These are phyloP conservation scores for Spodoptera littoralis DNA, from an alignment of 2,888 invertebrate species.

Conservation along the genomic window DNA sequence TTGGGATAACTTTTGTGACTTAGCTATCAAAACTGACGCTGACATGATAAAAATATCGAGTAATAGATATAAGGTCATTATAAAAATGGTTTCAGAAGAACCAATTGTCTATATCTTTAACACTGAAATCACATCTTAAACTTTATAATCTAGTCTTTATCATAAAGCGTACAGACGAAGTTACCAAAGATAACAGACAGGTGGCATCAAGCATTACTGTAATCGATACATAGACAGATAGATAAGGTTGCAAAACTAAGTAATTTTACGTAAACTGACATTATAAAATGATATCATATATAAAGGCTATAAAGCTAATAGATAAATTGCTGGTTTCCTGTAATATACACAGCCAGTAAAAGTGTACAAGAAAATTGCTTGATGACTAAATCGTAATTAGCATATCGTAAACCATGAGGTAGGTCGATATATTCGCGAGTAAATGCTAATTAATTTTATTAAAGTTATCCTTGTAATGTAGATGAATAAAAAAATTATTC, in stretches of 20 bases:
- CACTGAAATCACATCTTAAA: no score
- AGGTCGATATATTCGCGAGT: background rate
- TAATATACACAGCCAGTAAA: slow-evolving; percentile 27
- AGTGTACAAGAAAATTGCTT: slow-evolving; percentile 34
- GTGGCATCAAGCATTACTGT: slow-evolving; percentile 4
- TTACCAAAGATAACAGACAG: slow-evolving; percentile 4
- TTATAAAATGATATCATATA: slow-evolving; percentile 31
- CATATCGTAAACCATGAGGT: slow-evolving; percentile 3
- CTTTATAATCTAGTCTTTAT: no score
- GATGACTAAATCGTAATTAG: slow-evolving; percentile 24
- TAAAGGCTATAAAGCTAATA: slow-evolving; percentile 16
- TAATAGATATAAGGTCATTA: no score
- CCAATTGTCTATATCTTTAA: no score
- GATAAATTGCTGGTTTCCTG: slow-evolving; percentile 45
- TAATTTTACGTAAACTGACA: slow-evolving; percentile 32
- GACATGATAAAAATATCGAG: no score
- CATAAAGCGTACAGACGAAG: no score
- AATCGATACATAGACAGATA: slow-evolving; percentile 24
- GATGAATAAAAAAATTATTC: no score
- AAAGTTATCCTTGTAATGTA: no score
- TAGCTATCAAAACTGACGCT: no score
- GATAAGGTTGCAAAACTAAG: slow-evolving; percentile 19
- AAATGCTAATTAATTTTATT: no score
- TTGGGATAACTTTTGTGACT: no score
- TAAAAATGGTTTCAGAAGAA: no score